phyloP scores from a whole-genome alignment of 1,140 invertebrate genomes.

The Diachasmimorpha longicaudata region DNA sequence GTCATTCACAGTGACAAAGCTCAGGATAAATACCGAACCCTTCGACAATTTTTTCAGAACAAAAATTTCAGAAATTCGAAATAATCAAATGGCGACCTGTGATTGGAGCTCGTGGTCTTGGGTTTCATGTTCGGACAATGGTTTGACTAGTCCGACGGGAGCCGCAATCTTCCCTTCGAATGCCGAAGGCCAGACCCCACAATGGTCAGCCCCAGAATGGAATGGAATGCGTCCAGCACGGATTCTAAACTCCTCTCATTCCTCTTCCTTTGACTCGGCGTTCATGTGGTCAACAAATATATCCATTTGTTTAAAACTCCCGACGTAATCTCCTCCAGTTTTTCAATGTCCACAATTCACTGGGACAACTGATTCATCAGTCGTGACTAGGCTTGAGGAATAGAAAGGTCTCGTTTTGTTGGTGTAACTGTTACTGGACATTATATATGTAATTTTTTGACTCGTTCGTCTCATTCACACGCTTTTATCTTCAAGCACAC shows the following conservation, averaged over 20 bases:
- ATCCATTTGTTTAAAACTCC: background rate
- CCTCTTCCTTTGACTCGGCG: background rate
- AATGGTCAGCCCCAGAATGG: constrained; percentile 38
- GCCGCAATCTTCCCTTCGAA: constrained; percentile 40
- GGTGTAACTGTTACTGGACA: background rate
- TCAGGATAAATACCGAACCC: too few species aligned
- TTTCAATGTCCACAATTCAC: background rate
- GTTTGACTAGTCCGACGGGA: background rate
- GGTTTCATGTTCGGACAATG: constrained; percentile 34
- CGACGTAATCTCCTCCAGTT: background rate
- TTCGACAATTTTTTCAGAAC: too few species aligned
- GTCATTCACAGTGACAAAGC: too few species aligned
- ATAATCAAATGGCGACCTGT: constrained; percentile 37
- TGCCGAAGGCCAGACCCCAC: constrained; percentile 31
- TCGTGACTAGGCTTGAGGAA: background rate
- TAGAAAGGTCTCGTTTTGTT: background rate
- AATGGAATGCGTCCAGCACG: constrained; percentile 59
- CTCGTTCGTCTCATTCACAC: constrained; percentile 2
- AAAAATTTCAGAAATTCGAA: constrained; percentile 29
- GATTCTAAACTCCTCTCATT: constrained; percentile 40
- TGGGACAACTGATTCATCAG: background rate
- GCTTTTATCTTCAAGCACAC: constrained; percentile 18
- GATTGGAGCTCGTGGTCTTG: constrained; percentile 48
- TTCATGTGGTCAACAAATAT: background rate
- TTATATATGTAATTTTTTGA: background rate